Evolutionary conservation across 2,113 vertebrate species (phyloP).

Genomic region (Steatornis caripensis): DNA sequence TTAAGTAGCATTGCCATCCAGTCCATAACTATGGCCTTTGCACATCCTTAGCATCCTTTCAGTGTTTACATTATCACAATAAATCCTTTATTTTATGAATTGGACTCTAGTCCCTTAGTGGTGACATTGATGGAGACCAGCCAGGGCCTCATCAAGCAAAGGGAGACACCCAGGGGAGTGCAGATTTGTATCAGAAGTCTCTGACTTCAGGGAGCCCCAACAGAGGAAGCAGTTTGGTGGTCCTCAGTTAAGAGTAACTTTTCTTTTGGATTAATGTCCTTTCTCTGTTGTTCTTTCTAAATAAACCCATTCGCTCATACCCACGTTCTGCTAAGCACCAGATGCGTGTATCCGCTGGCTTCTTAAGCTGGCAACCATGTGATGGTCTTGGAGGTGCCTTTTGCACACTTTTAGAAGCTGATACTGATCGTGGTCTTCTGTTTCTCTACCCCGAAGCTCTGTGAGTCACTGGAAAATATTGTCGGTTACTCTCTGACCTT

Average conservation of each 20-base stretch:
- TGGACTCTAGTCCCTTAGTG: not conserved
- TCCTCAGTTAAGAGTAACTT: not conserved
- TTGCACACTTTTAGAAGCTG: not conserved
- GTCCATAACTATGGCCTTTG: not conserved
- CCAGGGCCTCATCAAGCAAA: not conserved
- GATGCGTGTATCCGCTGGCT: not conserved
- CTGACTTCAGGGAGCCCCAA: not conserved
- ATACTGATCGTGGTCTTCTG: not conserved
- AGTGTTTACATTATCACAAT: not conserved
- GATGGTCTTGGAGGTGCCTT: not conserved
- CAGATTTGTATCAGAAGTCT: not conserved
- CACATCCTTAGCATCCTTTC: not conserved
- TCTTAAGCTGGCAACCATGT: not conserved
- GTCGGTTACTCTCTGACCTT: not conserved
- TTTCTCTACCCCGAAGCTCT: not conserved
- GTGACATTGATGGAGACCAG: not conserved
- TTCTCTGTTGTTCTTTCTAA: not conserved
- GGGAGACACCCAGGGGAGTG: not conserved
- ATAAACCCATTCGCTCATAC: not conserved
- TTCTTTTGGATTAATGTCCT: not conserved
- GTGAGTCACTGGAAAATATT: not conserved
- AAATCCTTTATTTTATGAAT: not conserved
- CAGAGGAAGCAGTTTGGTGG: not conserved
- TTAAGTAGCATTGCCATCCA: not conserved
- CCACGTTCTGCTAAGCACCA: not conserved